Evolutionary conservation across 1,140 invertebrate genomes (phyloP).

Genomic region (Meteorus sp.): DNA sequence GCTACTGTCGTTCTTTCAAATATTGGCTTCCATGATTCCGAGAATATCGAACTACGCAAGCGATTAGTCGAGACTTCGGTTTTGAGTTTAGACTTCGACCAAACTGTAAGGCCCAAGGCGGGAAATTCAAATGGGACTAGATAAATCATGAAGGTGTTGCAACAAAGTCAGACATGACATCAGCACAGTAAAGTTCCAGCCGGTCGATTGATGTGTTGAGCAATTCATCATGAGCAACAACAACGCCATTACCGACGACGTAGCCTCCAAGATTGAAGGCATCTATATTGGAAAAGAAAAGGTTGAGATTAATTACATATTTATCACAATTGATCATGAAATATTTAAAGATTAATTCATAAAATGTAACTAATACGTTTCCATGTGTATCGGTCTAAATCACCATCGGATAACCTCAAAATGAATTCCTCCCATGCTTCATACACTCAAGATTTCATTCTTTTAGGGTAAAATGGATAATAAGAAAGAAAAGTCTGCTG

Average conservation of each 20-base stretch:
- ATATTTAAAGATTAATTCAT: conserved; percentile 35
- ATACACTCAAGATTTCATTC: conserved; percentile 19
- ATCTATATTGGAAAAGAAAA: conserved; percentile 65
- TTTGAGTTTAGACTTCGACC: too few species aligned
- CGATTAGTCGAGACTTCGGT: too few species aligned
- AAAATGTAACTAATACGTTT: conserved; percentile 52
- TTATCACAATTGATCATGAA: conserved; percentile 29
- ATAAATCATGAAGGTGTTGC: too few species aligned
- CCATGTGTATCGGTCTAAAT: not conserved
- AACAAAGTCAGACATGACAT: too few species aligned
- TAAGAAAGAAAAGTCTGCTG: conserved; percentile 61
- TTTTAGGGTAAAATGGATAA: conserved; percentile 61
- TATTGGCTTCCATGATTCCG: too few species aligned
- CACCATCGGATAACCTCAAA: not conserved
- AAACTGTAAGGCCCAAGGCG: too few species aligned
- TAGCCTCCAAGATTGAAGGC: conserved; percentile 57
- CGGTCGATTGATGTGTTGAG: too few species aligned
- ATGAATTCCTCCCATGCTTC: not conserved
- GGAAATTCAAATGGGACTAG: too few species aligned
- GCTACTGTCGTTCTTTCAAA: too few species aligned
- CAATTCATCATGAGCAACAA: too few species aligned
- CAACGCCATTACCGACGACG: conserved; percentile 60
- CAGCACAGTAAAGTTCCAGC: too few species aligned
- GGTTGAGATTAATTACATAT: conserved; percentile 63
- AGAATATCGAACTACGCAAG: too few species aligned